Evolutionary conservation across 2,888 invertebrate species (phyloP), one percentile per base, ranked within the genome.

Genomic region (Lymantria dispar): DNA sequence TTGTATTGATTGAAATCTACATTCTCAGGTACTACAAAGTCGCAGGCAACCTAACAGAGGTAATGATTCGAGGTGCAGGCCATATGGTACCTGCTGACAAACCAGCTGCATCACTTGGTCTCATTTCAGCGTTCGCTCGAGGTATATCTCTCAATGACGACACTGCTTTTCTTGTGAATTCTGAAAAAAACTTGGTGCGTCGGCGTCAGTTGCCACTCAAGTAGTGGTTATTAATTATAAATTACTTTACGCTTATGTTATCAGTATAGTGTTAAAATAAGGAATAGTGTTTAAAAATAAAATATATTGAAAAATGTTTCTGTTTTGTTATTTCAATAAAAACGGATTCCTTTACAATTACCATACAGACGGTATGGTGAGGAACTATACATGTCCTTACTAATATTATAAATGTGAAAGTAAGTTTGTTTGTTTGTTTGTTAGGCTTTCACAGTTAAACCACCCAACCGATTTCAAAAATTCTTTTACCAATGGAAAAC

Each of bases 81-180:
- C 95, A 95, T 72, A 93, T 94, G 93, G 93, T 94, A 3, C 94
- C 94, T 0, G 84, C 92, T 0, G 94, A 94, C 76, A 91, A 93
- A 70, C 94, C 94, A 0, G 85, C 91, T 1, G 92, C 92, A 43
- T 84, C 93, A 0, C 85, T 93, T 0, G 93, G 94, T 15, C 86
- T 95, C 56, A 93, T 95, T 61, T 92, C 92, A 33, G 92, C 93
- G 56, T 95, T 95, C 74, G 88, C 93, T 31, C 83, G 89, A n/a
- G 85, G 84, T 10, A 59, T 86, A 5, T 48, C 81, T 0, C 70
- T 91, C 1, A 72, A 80, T 0, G 54, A 77, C 10, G 91, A 91
- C 59, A 90, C 90, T 0, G 83, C 72, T 13, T 66, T 57, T 13
- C 64, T 90, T 11, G 82, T 85, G 1, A 62, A 78, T 42, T 66